These are phyloP conservation scores for Sinosuthora webbiana DNA, from an alignment of 2,113 vertebrate species.

Conservation along the genomic window DNA sequence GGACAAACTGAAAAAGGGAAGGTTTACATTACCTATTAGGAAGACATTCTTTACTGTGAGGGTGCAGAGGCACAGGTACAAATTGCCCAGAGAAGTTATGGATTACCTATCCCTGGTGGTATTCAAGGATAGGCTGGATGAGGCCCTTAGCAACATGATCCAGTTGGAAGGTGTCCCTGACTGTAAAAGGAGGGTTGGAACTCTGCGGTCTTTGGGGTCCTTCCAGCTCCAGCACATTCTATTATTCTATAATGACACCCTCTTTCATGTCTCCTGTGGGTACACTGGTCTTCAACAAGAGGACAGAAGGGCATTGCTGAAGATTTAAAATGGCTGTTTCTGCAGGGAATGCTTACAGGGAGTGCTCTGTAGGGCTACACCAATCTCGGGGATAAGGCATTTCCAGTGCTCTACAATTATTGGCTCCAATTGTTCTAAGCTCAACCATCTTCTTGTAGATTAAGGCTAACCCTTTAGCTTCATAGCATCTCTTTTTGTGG, in stretches of 20 bases:
- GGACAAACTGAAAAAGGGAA: neutral
- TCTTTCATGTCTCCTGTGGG: neutral
- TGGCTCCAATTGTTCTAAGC: neutral
- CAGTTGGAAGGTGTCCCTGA: neutral
- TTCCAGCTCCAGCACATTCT: neutral
- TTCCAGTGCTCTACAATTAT: neutral
- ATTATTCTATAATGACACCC: accelerated
- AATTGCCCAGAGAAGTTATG: too few species aligned
- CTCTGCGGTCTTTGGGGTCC: neutral
- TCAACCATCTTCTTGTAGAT: neutral
- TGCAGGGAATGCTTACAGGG: neutral
- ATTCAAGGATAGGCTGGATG: neutral
- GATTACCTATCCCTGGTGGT: too few species aligned
- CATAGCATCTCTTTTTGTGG: neutral
- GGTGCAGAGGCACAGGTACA: neutral
- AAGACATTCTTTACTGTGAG: neutral
- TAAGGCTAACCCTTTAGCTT: neutral
- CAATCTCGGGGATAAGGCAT: neutral
- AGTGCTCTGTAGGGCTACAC: neutral
- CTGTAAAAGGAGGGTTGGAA: neutral
- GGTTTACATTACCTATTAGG: neutral
- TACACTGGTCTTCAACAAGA: neutral
- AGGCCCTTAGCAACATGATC: neutral
- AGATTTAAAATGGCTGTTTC: neutral
- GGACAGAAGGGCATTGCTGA: neutral